Evolutionary conservation across 1,140 invertebrate genomes (phyloP).

Genomic region (Lysiphlebus fabarum): DNA sequence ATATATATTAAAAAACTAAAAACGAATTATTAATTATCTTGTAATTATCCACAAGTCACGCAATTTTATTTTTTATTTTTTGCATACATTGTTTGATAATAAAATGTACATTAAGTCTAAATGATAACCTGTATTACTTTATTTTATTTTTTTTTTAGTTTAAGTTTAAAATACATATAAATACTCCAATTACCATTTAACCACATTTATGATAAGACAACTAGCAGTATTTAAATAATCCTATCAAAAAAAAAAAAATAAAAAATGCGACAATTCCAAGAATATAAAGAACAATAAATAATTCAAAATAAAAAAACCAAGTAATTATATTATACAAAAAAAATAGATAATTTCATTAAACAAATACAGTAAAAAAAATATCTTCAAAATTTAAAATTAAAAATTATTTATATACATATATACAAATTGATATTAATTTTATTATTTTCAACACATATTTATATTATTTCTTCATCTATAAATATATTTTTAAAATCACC

Average conservation of each 20-base stretch:
- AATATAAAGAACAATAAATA: not conserved
- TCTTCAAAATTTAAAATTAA: no score
- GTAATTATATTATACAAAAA: not conserved
- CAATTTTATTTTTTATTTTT: slow-evolving; percentile 6
- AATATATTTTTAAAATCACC: no score
- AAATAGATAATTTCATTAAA: not conserved
- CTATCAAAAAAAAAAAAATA: slow-evolving; percentile 10
- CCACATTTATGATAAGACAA: slow-evolving; percentile 39
- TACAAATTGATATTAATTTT: no score
- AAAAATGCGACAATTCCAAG: slow-evolving; percentile 1
- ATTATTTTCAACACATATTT: no score
- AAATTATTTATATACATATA: no score
- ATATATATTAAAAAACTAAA: no score
- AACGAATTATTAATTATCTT: slow-evolving; percentile 10
- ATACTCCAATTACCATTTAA: slow-evolving; percentile 48
- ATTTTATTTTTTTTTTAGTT: slow-evolving; percentile 10
- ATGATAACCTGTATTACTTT: slow-evolving; percentile 22
- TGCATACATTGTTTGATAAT: not conserved
- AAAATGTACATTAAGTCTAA: not conserved
- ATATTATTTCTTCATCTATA: no score
- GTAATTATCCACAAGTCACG: slow-evolving; percentile 13
- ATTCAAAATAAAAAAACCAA: not conserved
- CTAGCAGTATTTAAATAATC: slow-evolving; percentile 29
- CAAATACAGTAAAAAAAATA: no score
- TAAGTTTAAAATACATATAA: slow-evolving; percentile 34